Evolutionary conservation across 1,140 invertebrate genomes (phyloP).

Genomic region (Pogonomyrmex californicus): DNA sequence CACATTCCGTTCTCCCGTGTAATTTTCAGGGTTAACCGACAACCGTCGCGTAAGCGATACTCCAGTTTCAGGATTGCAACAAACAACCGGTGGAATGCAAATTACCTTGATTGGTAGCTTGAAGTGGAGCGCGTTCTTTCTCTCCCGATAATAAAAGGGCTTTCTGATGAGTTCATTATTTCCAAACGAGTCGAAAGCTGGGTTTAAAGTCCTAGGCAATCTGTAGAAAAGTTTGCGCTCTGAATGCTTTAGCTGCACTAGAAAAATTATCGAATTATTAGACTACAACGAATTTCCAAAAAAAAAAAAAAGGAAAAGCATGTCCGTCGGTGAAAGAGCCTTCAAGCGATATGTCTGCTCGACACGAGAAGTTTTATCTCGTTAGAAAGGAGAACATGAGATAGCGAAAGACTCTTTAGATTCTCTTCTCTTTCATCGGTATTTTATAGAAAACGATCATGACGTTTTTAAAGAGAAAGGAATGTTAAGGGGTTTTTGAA

Average conservation of each 20-base stretch:
- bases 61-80: constrained; percentile 66
- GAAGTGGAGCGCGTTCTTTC: constrained; percentile 64
- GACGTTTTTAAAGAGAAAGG: not conserved
- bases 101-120: constrained; percentile 69
- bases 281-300: constrained; percentile 27
- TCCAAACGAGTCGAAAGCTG: constrained; percentile 33
- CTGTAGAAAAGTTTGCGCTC: constrained; percentile 13
- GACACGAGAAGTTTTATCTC: not conserved
- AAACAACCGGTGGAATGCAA: constrained; percentile 69
- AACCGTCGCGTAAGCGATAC: constrained; percentile 57
- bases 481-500: not conserved
- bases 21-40: constrained; percentile 76
- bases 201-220: not conserved
- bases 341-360: not conserved
- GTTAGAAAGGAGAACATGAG: not conserved
- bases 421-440: constrained; percentile 2
- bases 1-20: constrained; percentile 71
- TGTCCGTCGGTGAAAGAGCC: not conserved
- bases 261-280: constrained; percentile 46
- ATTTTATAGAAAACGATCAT: not conserved
- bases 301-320: constrained; percentile 23
- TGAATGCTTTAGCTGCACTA: not conserved
- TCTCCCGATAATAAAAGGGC: constrained; percentile 22
- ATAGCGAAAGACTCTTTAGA: not conserved
- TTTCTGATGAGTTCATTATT: constrained; percentile 3